A percentile compares a stretch with the other conserved stretches of the same genome.
Conservation (phyloP, 2,888 invertebrate genomes). For the Lycia hirtaria region DNA sequence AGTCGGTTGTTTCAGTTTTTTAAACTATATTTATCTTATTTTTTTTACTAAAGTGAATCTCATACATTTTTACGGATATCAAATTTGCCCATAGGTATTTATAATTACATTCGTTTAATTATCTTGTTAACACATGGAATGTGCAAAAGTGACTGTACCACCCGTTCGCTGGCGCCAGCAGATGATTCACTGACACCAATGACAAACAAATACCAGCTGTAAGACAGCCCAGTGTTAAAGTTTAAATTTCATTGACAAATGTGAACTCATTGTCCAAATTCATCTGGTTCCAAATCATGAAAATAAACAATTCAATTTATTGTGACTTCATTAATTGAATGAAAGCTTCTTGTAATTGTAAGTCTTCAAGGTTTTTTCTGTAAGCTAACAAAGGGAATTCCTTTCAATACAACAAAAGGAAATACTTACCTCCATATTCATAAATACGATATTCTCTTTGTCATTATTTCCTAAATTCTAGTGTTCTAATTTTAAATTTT, state of each 20-base stretch:
- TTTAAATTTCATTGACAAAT: background rate
- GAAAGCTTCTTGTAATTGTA: slow-evolving; percentile 6
- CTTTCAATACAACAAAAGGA: too few species aligned
- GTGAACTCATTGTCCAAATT: slow-evolving; percentile 2
- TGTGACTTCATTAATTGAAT: slow-evolving; percentile 10
- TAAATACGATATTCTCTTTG: too few species aligned
- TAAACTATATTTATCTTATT: too few species aligned
- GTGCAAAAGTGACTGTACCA: background rate
- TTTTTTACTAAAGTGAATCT: too few species aligned
- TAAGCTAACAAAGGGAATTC: background rate
- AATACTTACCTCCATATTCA: too few species aligned
- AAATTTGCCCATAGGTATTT: too few species aligned
- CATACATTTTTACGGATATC: too few species aligned
- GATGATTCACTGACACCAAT: background rate
- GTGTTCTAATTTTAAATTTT: too few species aligned
- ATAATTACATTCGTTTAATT: too few species aligned
- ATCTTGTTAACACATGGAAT: too few species aligned
- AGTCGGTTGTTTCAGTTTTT: too few species aligned
- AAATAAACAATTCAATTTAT: slow-evolving; percentile 18
- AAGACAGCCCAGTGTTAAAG: background rate
- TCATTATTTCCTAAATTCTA: too few species aligned
- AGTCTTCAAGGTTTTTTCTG: background rate
- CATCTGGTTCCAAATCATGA: background rate
- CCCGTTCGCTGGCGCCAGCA: background rate
- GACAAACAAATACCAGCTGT: background rate